A percentile compares a stretch with the other conserved stretches of the same genome.
Conservation (phyloP, 2,113 vertebrate genomes). For the Lophochroa leadbeateri region DNA sequence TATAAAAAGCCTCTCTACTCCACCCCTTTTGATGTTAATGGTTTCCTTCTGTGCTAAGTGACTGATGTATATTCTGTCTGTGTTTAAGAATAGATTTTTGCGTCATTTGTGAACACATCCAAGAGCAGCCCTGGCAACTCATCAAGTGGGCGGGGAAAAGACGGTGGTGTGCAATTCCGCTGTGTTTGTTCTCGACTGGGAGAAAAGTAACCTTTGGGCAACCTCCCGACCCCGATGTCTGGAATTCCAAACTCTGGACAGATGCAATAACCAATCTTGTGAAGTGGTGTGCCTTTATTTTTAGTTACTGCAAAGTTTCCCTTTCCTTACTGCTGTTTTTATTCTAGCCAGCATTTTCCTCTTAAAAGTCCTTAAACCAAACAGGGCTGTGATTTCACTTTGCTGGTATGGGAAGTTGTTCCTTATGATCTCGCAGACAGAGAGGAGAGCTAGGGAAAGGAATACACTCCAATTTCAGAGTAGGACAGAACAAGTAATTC, state of each 20-base stretch:
- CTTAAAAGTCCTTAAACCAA: constrained; percentile 54
- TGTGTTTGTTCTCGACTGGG: constrained; percentile 79
- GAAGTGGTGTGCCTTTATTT: constrained; percentile 76
- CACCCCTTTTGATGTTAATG: constrained; percentile 77
- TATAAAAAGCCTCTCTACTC: constrained; percentile 62
- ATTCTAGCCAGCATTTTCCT: constrained; percentile 65
- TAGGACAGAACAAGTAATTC: neutral
- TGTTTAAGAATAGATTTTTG: constrained; percentile 80
- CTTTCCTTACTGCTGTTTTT: constrained; percentile 72
- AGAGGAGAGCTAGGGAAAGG: neutral
- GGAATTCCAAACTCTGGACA: constrained; percentile 80
- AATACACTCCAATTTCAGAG: neutral
- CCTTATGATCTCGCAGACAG: neutral
- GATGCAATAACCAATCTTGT: constrained; percentile 76
- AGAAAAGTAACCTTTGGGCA: constrained; percentile 81
- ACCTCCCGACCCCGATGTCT: constrained; percentile 77
- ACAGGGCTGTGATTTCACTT: constrained; percentile 4
- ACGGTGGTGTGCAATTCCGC: constrained; percentile 61
- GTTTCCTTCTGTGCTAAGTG: constrained; percentile 82
- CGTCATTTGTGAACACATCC: constrained; percentile 77
- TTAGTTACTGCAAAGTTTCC: constrained; percentile 78
- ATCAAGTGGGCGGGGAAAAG: constrained; percentile 66
- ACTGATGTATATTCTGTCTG: constrained; percentile 75
- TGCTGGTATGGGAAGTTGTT: neutral
- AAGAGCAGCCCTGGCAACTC: constrained; percentile 67